Evolutionary conservation across 2,113 vertebrate species (phyloP).

Genomic region (Illadopsis cleaveri): DNA sequence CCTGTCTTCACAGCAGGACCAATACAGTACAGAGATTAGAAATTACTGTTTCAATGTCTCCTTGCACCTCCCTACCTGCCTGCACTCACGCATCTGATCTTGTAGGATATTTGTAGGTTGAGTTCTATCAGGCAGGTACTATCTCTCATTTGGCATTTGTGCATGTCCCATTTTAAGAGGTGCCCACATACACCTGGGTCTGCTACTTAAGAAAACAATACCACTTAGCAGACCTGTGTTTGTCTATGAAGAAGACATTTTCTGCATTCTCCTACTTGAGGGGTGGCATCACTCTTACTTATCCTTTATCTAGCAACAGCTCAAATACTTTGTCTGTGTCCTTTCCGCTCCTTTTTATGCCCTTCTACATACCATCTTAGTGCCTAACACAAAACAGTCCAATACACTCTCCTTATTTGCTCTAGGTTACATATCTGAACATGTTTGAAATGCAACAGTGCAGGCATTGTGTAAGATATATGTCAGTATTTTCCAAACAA

Average conservation of each 20-base stretch:
- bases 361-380: background rate
- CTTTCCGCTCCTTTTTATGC: background rate
- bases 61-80: background rate
- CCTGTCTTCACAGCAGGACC: background rate
- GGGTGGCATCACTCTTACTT: background rate
- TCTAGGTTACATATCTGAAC: background rate
- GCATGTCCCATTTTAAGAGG: background rate
- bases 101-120: background rate
- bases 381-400: background rate
- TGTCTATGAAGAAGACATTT: background rate
- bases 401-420: background rate
- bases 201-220: background rate
- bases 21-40: background rate
- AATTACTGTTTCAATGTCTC: background rate
- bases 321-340: background rate
- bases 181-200: background rate
- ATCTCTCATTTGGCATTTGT: background rate
- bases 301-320: background rate
- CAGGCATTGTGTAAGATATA: background rate
- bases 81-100: background rate
- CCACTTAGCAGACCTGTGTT: background rate
- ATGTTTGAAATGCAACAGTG: background rate
- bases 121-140: background rate
- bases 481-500: slow-evolving; percentile 32
- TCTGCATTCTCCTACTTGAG: background rate